Evolutionary conservation across 2,888 invertebrate genomes (phyloP), one percentile per base, ranked within the genome.

Genomic region (Parnassius glacialis): DNA sequence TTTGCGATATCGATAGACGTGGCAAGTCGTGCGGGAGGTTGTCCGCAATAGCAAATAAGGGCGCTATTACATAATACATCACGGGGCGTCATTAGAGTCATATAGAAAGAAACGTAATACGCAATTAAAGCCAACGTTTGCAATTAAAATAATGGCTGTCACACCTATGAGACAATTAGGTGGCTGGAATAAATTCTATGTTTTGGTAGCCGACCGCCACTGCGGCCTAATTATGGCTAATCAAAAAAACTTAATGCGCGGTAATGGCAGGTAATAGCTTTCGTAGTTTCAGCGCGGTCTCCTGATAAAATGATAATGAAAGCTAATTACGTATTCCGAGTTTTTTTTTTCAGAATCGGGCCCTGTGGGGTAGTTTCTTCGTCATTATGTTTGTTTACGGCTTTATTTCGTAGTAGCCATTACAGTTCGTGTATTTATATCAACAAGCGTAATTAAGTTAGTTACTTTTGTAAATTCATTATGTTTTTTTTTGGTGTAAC

Each of bases 101-200:
- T 74, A 83, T 73, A 82, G 73, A 85, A 84, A 81, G 80, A 87
- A 85, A 85, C 75, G 72, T 77, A 82, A 76, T 79, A 80, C 69
- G 73, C 83, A 85, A 88, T 90, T 87, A 86, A 81, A 82, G 78
- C 78, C 73, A 74, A 76, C 72, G 78, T 81, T 83, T 69, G 84
- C 90, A 89, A 91, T 91, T 91, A 91, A 90, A 88, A 88, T 91
- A 91, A 91, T 91, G 80, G 84, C 79, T 75, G 90, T 91, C 90
- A 89, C 90, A 90, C 90, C 90, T 90, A 87, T 84, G 78, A 87
- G 83, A 90, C 90, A 89, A 90, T 90, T 90, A 89, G 81, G 79
- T 74, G 74, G 79, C 74, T 76, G 77, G 80, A 80, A 86, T 80
- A 87, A 90, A 88, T 87, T 87, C 83, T 80, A 87, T 81, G 83